Conservation (phyloP, 2,113 vertebrate genomes). For the Piliocolobus tephrosceles region DNA sequence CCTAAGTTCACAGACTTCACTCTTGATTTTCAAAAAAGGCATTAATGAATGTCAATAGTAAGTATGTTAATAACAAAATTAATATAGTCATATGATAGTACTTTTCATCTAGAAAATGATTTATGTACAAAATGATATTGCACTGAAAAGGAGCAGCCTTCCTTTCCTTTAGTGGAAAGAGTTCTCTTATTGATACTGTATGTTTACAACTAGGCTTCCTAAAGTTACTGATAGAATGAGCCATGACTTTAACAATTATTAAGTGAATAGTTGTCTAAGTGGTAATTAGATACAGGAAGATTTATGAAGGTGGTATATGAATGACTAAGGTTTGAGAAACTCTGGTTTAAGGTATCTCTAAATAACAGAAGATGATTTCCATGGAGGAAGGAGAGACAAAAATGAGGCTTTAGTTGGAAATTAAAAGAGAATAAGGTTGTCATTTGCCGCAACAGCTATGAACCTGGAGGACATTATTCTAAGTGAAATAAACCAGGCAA, state of each 20-base stretch:
- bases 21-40: background rate
- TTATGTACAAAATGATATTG: background rate
- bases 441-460: background rate
- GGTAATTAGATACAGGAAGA: background rate
- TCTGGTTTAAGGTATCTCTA: background rate
- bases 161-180: background rate
- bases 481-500: background rate
- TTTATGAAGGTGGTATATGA: background rate
- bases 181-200: background rate
- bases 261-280: background rate
- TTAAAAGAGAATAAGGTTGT: background rate
- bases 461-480: background rate
- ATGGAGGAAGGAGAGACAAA: background rate
- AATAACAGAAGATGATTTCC: slow-evolving; percentile 9
- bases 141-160: background rate
- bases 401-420: background rate
- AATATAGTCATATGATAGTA: background rate
- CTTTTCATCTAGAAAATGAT: background rate
- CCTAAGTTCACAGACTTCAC: background rate
- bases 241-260: background rate
- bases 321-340: slow-evolving; percentile 2
- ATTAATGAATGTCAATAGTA: background rate
- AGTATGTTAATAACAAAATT: background rate
- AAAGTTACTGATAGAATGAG: background rate
- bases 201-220: background rate